These are phyloP conservation scores for Mesorhabditis belari DNA, from an alignment of 2,888 invertebrate species.

Conservation along the genomic window DNA sequence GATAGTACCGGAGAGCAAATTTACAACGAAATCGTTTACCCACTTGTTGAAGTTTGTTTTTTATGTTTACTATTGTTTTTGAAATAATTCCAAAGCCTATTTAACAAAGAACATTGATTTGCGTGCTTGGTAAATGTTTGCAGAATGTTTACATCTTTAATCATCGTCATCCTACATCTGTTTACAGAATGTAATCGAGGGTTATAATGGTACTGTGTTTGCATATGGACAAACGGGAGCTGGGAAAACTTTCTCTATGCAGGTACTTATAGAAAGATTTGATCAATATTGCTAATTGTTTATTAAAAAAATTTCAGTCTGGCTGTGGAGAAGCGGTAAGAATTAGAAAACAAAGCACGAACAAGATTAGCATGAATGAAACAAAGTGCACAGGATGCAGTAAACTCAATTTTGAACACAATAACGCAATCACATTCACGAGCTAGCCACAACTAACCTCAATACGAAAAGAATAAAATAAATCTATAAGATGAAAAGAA, in stretches of 20 bases:
- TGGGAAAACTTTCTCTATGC: conserved; percentile 85
- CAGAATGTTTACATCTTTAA: background rate
- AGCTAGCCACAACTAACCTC: too few relatives aligned
- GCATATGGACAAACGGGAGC: conserved; percentile 88
- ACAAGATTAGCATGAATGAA: too few relatives aligned
- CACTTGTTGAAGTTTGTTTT: conserved; percentile 68
- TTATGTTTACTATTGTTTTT: too few relatives aligned
- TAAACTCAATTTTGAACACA: too few relatives aligned
- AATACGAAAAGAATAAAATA: background rate
- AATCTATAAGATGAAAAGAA: background rate
- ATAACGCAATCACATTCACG: too few relatives aligned
- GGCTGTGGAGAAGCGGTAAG: conserved; percentile 4
- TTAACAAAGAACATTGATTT: too few relatives aligned
- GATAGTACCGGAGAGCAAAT: conserved; percentile 75
- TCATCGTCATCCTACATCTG: background rate
- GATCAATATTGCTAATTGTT: background rate
- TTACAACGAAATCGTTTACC: conserved; percentile 78
- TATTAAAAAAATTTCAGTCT: background rate
- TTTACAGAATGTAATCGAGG: conserved; percentile 72
- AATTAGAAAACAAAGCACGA: too few relatives aligned
- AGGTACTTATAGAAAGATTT: conserved; percentile 56
- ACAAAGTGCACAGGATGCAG: too few relatives aligned
- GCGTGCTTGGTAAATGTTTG: background rate
- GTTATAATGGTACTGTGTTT: conserved; percentile 85
- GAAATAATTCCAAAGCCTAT: background rate